These are phyloP conservation scores for Hydra vulgaris DNA, from an alignment of 30 jellyfish, hydroid and myxozoan species.

Conservation along the genomic window DNA sequence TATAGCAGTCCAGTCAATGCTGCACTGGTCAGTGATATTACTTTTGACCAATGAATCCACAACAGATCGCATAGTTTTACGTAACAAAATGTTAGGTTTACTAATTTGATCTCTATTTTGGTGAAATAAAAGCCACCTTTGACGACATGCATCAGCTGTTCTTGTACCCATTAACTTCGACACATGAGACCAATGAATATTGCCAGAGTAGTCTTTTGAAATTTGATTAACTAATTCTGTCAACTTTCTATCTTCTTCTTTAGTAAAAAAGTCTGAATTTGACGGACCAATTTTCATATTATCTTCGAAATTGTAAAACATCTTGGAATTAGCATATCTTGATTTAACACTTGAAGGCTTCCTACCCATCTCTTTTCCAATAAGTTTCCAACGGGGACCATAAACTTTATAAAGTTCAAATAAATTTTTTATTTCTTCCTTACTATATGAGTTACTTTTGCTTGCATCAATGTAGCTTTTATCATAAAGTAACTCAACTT, in stretches of 20 bases:
- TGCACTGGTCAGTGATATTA: not conserved
- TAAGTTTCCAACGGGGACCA: not conserved
- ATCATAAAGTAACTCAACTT: not conserved
- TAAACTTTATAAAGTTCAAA: not conserved
- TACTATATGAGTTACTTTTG: not conserved
- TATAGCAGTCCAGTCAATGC: not conserved
- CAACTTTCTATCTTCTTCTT: not conserved
- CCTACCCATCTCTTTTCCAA: not conserved
- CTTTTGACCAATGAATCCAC: not conserved
- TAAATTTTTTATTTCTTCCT: not conserved
- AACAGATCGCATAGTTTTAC: not conserved
- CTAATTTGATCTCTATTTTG: not conserved
- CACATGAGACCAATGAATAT: not conserved
- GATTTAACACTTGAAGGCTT: not conserved
- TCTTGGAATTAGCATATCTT: not conserved
- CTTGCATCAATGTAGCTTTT: not conserved
- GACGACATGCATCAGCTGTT: not conserved
- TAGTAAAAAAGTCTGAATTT: not conserved
- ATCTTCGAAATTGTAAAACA: not conserved
- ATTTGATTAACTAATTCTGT: not conserved
- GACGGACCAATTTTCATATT: not conserved
- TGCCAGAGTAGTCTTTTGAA: not conserved
- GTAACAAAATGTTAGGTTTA: not conserved
- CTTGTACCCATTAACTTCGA: not conserved
- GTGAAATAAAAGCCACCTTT: not conserved